A percentile compares a stretch with the other conserved stretches of the same genome.
phyloP scores from a whole-genome alignment of 2,113 vertebrate species.

The Rhagologus leucostigma region DNA sequence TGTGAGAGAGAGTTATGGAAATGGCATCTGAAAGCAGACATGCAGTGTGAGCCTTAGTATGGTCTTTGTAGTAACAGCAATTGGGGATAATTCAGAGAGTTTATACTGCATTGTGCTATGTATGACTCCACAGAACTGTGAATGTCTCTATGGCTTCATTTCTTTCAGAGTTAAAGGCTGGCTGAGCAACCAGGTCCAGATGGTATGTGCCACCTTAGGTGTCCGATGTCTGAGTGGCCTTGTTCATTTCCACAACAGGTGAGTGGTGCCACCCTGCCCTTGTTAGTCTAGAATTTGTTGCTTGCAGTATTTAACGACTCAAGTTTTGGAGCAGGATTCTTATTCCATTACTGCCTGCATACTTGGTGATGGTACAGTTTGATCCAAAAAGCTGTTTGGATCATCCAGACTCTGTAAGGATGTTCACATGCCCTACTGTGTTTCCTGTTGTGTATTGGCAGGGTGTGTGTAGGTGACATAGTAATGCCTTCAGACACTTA shows the following conservation, averaged over 20 bases:
- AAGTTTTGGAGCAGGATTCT: not conserved
- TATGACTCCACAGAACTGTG: not conserved
- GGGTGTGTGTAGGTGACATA: not conserved
- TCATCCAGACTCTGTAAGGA: not conserved
- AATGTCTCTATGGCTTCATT: not conserved
- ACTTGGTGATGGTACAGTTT: not conserved
- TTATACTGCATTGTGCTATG: not conserved
- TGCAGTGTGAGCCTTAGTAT: not conserved
- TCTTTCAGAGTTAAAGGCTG: constrained; percentile 77
- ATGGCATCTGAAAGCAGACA: not conserved
- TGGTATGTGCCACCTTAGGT: constrained; percentile 88
- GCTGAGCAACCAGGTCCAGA: constrained; percentile 87
- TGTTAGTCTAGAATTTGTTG: not conserved
- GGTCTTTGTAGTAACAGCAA: not conserved
- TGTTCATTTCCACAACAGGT: constrained; percentile 90
- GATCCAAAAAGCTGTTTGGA: not conserved
- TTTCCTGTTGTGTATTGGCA: not conserved
- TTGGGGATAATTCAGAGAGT: not conserved
- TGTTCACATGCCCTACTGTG: not conserved
- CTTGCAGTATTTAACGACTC: not conserved
- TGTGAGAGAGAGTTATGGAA: not conserved
- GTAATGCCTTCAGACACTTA: not conserved
- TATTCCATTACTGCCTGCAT: not conserved
- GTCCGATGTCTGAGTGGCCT: constrained; percentile 82
- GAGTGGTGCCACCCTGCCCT: constrained; percentile 14